Conservation (phyloP, 1,140 invertebrate genomes). For the Phocides pigmalion region DNA sequence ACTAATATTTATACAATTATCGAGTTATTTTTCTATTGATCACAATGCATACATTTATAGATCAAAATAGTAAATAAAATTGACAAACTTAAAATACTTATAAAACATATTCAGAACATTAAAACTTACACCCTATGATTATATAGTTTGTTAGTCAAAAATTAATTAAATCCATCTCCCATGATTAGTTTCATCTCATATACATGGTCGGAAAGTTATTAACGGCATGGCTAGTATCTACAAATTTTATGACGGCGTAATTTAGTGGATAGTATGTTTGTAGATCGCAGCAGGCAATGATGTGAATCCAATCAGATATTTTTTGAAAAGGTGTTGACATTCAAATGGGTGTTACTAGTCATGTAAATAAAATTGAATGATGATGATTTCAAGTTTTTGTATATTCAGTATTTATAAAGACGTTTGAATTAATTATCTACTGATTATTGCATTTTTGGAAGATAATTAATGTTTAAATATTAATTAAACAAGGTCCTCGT, state of each 20-base stretch:
- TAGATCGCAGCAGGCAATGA: conserved; percentile 56
- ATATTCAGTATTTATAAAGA: no score
- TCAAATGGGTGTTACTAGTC: conserved; percentile 18
- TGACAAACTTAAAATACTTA: conserved; percentile 1
- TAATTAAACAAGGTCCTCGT: background rate
- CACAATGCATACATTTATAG: background rate
- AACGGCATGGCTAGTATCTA: conserved; percentile 60
- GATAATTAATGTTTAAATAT: no score
- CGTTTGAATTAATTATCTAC: no score
- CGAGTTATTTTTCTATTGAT: no score
- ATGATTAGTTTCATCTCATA: conserved; percentile 72
- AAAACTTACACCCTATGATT: conserved; percentile 13
- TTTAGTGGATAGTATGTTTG: conserved; percentile 39
- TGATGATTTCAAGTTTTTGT: no score
- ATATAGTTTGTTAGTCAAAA: conserved; percentile 53
- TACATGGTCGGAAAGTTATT: conserved; percentile 75
- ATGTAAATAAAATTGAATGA: no score
- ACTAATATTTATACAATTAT: no score
- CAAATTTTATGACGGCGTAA: conserved; percentile 40
- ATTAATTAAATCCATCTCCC: conserved; percentile 66
- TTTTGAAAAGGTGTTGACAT: conserved; percentile 16
- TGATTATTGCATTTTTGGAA: no score
- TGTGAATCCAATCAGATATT: conserved; percentile 12
- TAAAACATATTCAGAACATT: background rate
- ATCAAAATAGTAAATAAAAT: conserved; percentile 15